Percentiles rank a stretch among this genome's conserved stretches.
Evolutionary conservation across 2,888 invertebrate genomes (phyloP).

Genomic region (Macrosiphum euphorbiae): DNA sequence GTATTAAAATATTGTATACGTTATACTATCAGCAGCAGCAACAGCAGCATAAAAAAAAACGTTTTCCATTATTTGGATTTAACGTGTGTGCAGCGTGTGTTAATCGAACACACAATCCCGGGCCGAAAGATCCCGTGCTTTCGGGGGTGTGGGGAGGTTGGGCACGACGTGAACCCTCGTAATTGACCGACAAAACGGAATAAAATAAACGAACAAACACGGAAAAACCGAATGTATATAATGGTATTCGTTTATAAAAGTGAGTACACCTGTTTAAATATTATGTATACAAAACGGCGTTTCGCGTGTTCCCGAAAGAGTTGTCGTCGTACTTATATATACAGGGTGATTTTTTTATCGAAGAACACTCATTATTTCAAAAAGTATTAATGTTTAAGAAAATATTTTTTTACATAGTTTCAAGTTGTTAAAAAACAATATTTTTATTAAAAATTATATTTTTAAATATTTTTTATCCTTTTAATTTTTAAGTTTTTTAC

Average conservation of each 20-base stretch:
- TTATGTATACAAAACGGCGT: neutral
- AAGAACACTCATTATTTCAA: too few species aligned
- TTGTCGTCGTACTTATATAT: neutral
- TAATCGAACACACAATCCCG: neutral
- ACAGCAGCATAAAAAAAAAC: neutral
- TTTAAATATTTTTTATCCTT: too few species aligned
- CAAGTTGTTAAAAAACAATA: too few species aligned
- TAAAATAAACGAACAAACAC: neutral
- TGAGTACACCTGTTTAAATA: neutral
- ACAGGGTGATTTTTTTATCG: too few species aligned
- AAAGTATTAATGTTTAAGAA: too few species aligned
- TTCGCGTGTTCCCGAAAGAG: neutral
- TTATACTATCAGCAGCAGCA: neutral
- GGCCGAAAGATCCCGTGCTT: neutral
- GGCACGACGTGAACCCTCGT: neutral
- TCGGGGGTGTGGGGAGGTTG: neutral
- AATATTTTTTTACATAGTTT: too few species aligned
- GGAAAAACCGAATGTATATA: neutral
- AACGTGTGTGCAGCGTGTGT: neutral
- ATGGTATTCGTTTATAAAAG: neutral
- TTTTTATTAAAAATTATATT: too few species aligned
- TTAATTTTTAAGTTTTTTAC: too few species aligned
- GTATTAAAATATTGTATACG: neutral
- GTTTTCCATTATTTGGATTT: neutral
- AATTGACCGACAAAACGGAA: neutral